Evolutionary conservation across 2,113 vertebrate genomes (phyloP), one percentile per base, ranked within the genome.

Genomic region (Otis tarda): DNA sequence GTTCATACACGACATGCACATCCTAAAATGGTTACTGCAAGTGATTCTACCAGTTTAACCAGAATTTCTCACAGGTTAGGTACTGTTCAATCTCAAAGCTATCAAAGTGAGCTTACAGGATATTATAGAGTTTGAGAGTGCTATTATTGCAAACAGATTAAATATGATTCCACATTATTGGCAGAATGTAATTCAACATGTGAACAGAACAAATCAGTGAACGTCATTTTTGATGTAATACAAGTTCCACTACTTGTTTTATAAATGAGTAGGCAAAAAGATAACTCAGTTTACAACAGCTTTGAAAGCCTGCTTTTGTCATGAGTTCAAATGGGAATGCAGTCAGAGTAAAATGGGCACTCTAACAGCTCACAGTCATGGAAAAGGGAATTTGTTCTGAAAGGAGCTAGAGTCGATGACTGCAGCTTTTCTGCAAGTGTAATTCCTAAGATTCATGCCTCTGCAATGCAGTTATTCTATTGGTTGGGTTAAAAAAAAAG

Each of bases 391-490:
- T 56, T 70, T 86, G 61, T 83, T 81, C 69, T 78, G 37, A 92
- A 93, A 82, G 83, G 86, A 92, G 27, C 60, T 64, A 20, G 43
- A 93, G 53, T 59, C 15, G 14, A 50, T 69, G 83, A 45, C 59
- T 94, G 41, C 80, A 79, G 91, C 77, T 94, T 78, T 95, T 74
- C 45, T 94, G 25, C n/a, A 81, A 75, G 35, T 65, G 55, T 94
- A 50, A 83, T 83, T 93, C 68, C 37, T 93, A 77, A 93, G 61
- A 94, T 84, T 93, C 53, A 71, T 87, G 53, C 55, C 43, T 80
- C 53, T 86, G 81, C 52, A 92, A 82, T 94, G 65, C 83, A 93
- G 53, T 43, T 94, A 68, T 70, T 80, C 79, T 70, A 39, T 94
- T 93, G 82, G 83, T 86, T 93, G 81, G 30, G n/a, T 87, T 80